A percentile compares a stretch with the other conserved stretches of the same genome.
Evolutionary conservation across 1,140 invertebrate genomes (phyloP).

Genomic region (Diabrotica virgifera): DNA sequence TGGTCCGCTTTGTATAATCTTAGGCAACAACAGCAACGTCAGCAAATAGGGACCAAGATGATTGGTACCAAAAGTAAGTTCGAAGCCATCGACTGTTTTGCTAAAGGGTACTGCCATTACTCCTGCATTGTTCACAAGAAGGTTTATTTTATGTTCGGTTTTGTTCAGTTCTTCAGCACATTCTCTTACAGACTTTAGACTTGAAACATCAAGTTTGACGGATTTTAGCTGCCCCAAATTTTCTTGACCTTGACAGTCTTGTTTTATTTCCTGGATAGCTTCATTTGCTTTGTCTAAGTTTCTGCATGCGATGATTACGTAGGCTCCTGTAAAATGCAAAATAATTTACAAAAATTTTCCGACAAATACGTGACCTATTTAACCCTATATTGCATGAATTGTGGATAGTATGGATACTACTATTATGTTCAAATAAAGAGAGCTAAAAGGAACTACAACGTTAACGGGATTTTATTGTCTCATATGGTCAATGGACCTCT

Average conservation of each 20-base stretch:
- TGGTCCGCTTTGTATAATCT: slow-evolving; percentile 51
- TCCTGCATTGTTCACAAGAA: slow-evolving; percentile 83
- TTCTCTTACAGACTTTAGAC: slow-evolving; percentile 66
- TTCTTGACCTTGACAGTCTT: slow-evolving; percentile 46
- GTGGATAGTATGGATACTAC: too few species aligned
- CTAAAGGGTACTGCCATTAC: slow-evolving; percentile 67
- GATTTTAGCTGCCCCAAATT: slow-evolving; percentile 57
- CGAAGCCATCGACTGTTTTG: slow-evolving; percentile 74
- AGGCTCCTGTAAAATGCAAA: slow-evolving; percentile 41
- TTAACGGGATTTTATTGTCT: too few species aligned
- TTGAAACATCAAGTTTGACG: slow-evolving; percentile 67
- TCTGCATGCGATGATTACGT: slow-evolving; percentile 50
- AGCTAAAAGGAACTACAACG: too few species aligned
- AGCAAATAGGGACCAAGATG: slow-evolving; percentile 83
- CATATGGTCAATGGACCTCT: too few species aligned
- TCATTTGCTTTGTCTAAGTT: slow-evolving; percentile 44
- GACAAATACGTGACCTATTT: too few species aligned
- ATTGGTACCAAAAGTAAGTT: slow-evolving; percentile 74
- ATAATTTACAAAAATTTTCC: too few species aligned
- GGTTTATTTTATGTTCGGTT: slow-evolving; percentile 61
- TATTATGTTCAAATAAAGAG: too few species aligned
- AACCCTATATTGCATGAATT: too few species aligned
- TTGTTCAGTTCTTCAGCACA: slow-evolving; percentile 64
- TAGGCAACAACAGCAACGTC: slow-evolving; percentile 70
- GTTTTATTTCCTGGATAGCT: slow-evolving; percentile 49